Evolutionary conservation across 2,797 vertebrate genomes (phyloP).

Genomic region (Mormyrops attenuatus): DNA sequence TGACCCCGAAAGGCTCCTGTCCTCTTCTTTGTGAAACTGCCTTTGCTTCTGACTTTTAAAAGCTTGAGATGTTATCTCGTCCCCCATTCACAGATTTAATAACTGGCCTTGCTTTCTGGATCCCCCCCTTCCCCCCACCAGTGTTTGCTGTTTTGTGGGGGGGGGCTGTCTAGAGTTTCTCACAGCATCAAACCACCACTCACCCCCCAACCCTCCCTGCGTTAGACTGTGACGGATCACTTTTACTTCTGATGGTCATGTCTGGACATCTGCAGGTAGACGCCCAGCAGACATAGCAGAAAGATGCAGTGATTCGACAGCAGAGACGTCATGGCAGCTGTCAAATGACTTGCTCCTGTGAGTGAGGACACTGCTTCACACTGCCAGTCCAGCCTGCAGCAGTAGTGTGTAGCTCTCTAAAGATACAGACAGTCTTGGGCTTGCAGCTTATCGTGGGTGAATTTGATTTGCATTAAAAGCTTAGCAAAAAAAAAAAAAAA

Average conservation of each 20-base stretch:
- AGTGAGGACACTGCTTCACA: neutral
- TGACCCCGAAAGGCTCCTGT: constrained; percentile 74
- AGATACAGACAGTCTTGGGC: constrained; percentile 49
- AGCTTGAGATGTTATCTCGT: constrained; percentile 66
- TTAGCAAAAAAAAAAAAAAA: constrained; percentile 37
- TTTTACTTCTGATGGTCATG: constrained; percentile 52
- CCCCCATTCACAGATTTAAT: constrained; percentile 52
- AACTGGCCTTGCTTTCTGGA: constrained; percentile 48
- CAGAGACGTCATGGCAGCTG: neutral
- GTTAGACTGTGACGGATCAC: constrained; percentile 54
- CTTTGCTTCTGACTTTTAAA: constrained; percentile 75
- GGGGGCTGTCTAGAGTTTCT: constrained; percentile 51
- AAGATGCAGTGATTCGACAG: neutral
- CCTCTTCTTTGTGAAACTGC: constrained; percentile 78
- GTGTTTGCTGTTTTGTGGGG: neutral
- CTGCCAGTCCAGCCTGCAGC: neutral
- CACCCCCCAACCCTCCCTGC: constrained; percentile 49
- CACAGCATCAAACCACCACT: constrained; percentile 43
- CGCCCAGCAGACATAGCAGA: neutral
- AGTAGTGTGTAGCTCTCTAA: constrained; percentile 25
- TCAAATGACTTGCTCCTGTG: neutral
- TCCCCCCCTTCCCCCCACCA: neutral
- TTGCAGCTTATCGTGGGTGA: constrained; percentile 41
- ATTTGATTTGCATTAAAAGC: constrained; percentile 48
- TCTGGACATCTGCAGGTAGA: constrained; percentile 40